phyloP scores from a whole-genome alignment of 2,113 vertebrate genomes.

The Calypte anna region DNA sequence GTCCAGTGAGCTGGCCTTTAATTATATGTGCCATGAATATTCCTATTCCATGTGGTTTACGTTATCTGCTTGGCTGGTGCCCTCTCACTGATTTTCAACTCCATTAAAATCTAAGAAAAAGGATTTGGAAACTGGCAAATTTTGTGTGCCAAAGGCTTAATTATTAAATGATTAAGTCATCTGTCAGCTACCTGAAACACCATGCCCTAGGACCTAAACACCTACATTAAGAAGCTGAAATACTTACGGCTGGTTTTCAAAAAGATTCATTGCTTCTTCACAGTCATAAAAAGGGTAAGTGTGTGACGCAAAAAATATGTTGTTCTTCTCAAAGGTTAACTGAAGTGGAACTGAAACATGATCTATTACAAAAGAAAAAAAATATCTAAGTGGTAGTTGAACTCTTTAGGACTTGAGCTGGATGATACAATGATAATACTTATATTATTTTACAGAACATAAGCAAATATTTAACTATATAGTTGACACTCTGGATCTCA shows the following conservation, averaged over 20 bases:
- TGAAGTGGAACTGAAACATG: slow-evolving; percentile 83
- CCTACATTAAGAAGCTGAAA: neutral
- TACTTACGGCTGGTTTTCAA: slow-evolving; percentile 91
- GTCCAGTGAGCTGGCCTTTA: neutral
- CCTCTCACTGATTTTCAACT: neutral
- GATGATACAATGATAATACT: neutral
- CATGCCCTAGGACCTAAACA: neutral
- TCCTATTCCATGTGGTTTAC: neutral
- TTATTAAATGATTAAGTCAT: neutral
- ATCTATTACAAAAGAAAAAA: slow-evolving; percentile 75
- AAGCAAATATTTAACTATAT: slow-evolving; percentile 8
- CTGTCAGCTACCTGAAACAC: neutral
- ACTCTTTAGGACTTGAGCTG: slow-evolving; percentile 39
- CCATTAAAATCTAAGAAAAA: neutral
- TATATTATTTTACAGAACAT: slow-evolving; percentile 5
- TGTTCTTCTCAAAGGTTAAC: slow-evolving; percentile 74
- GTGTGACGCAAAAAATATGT: slow-evolving; percentile 83
- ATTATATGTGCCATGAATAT: neutral
- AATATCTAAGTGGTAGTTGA: neutral
- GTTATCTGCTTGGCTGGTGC: neutral
- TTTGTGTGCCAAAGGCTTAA: neutral
- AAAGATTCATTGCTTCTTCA: slow-evolving; percentile 82
- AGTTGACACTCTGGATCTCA: neutral
- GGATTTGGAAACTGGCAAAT: neutral
- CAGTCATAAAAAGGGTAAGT: slow-evolving; percentile 94